Evolutionary conservation across 2,888 invertebrate genomes (phyloP), one percentile per base, ranked within the genome.

Genomic region (Entomobrya multifasciata): DNA sequence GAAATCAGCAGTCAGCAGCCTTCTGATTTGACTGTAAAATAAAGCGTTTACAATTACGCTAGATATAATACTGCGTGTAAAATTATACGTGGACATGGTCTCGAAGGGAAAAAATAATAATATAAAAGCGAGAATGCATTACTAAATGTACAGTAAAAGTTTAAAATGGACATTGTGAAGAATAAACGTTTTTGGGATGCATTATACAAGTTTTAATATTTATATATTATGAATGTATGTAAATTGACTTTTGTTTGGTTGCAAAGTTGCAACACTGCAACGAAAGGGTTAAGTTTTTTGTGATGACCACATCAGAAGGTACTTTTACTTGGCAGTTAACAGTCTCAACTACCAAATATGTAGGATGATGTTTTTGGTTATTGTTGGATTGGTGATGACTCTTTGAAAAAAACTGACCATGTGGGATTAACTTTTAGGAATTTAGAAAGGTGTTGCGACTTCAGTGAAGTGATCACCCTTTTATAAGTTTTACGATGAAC

Each of bases 381-480:
- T n/a, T n/a, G n/a, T n/a, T n/a, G n/a, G n/a, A n/a, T n/a, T 20
- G 15, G 55, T 55, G 20, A 17, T 17, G 55, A 20, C n/a, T n/a
- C n/a, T n/a, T n/a, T 55, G 20, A 55, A 60, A 5, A 44, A 44
- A 67, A 41, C 20, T 13, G 44, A 41, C 4, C 15, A 74, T 74
- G 82, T 82, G 52, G 83, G 83, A 83, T 83, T 76, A 76, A 65
- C 76, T 76, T 83, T 76, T 83, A 77, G 83, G 83, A 83, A 83
- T 83, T 82, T 83, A 83, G 83, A 83, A 83, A 83, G 83, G 83
- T 65, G 76, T 74, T 80, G n/a, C n/a, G n/a, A 44, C 52, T 67
- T 41, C 13, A 4, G 25, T 15, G 13, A 47, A 62, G 78, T 77
- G 25, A n/a, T 60, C 27, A 60, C 27, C 1, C n/a, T 13, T 4